Base-by-base conservation (phyloP, 2,797 vertebrate species). In the Brachymystax lenok region DNA sequence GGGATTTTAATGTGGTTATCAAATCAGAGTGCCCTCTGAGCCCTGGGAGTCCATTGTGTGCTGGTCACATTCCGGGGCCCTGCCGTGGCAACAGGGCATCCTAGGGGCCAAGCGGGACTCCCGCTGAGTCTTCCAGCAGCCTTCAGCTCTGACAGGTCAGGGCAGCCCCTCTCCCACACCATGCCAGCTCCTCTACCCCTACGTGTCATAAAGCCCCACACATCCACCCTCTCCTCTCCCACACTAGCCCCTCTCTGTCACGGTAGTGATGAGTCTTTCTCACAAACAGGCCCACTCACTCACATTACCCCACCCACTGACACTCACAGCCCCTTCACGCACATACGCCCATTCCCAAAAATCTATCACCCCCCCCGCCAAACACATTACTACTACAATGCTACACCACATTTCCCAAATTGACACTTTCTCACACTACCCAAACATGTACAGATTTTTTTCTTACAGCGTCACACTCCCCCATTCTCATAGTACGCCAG, bases 1-100 rank as follows among this genome's bases (percentile, higher is more conserved):
- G 92, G 95, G 92, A 95, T 94, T 96, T 97, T 98, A 98, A 98
- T 97, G 96, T 95, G 95, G 96, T 97, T 97, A 98, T 98, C 97
- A 97, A 96, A 98, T 95, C 93, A 91, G 83, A 94, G 94, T 95
- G 95, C 94, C 96, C 95, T 96, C 96, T 93, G 94, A 96, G 94
- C 95, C 94, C 93, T 88, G 85, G 95, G 95, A 93, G 87, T 83
- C 80, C 92, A 94, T 97, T 98, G 96, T 97, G 94, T 89, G 85
- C 35, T 63, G 51, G 28, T 61, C 66, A 86, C 96, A 97, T 98
- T 98, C 97, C 96, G 92, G 91, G 92, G 88, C 93, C 91, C 92
- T 83, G 91, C 96, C 96, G 93, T 96, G 96, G 97, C 92, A 95
- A 98, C 96, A 89, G 93, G 93, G 94, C 95, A 94, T 95, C 94